phyloP scores from a whole-genome alignment of 1,140 invertebrate genomes.

The Manduca sexta region DNA sequence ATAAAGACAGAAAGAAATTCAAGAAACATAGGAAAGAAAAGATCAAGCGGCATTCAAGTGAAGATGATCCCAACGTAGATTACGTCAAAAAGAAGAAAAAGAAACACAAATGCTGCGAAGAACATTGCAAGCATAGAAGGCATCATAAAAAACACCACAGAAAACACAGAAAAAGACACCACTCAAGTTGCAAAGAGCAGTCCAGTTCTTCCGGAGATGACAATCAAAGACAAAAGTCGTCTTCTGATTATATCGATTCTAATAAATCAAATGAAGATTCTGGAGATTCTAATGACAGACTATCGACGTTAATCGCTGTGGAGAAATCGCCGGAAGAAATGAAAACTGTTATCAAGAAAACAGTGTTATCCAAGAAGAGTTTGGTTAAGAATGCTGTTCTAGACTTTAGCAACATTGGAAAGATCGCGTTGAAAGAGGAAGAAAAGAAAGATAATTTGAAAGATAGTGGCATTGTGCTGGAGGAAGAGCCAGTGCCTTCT shows the following conservation, averaged over 20 bases:
- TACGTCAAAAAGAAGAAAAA: slow-evolving; percentile 78
- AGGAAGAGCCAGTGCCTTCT: slow-evolving; percentile 49
- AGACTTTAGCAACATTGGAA: slow-evolving; percentile 57
- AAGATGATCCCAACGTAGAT: slow-evolving; percentile 61
- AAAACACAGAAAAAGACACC: slow-evolving; percentile 85
- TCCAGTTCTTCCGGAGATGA: slow-evolving; percentile 86
- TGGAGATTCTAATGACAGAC: slow-evolving; percentile 53
- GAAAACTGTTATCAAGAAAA: slow-evolving; percentile 64
- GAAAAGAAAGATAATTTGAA: slow-evolving; percentile 52
- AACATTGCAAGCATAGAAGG: slow-evolving; percentile 81
- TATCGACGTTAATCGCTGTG: slow-evolving; percentile 59
- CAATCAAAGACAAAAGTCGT: slow-evolving; percentile 80
- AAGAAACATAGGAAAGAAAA: slow-evolving; percentile 84
- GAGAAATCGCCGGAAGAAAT: slow-evolving; percentile 65
- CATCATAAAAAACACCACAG: slow-evolving; percentile 82
- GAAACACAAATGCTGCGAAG: slow-evolving; percentile 81
- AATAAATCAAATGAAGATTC: slow-evolving; percentile 66
- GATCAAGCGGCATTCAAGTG: slow-evolving; percentile 71
- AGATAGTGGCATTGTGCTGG: slow-evolving; percentile 56
- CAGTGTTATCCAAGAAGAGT: slow-evolving; percentile 53
- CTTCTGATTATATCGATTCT: slow-evolving; percentile 56
- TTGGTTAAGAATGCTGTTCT: slow-evolving; percentile 57
- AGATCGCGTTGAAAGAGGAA: slow-evolving; percentile 42
- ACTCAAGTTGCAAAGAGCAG: slow-evolving; percentile 88
- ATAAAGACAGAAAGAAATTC: slow-evolving; percentile 79